Base-by-base conservation (phyloP, 2,888 invertebrate genomes). In the Coelinius sp. region DNA sequence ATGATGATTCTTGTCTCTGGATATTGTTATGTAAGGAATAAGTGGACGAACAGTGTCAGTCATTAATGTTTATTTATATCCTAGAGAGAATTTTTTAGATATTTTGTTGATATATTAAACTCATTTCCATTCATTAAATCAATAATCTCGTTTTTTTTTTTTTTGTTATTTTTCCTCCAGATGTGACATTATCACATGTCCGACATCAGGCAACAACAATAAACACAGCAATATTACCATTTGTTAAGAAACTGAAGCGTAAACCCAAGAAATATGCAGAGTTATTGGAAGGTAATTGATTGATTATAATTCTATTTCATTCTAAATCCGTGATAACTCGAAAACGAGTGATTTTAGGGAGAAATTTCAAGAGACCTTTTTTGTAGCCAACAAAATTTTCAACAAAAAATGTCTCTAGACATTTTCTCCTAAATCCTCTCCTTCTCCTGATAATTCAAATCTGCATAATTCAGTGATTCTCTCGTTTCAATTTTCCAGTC, bases 201-300 rank as follows among this genome's bases (percentile, higher is more conserved):
- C 80, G 84, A 35, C 73, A 75, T 74, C 81, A 78, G 59, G 78
- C 82, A 52, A 83, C 83, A 20, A 84, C 78, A 44, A 76, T 76
- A 25, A 80, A 77, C 68, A 71, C 76, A 25, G 78, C 80, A 35
- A n/a, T 78, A 59, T 63, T 81, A 5, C 79, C 86, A 8, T 86
- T 88, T 68, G 90, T 90, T 81, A 90, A 89, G 79, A 86, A 87
- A 70, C 88, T 88, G 75, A 88, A 89, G 75, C 90, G 89, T 82
- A 87, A 85, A 72, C 86, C 82, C 66, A 90, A 91, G 78, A 91
- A 91, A 82, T 93, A 91, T 88, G 91, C 92, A 8, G 94, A 94
- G 83, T 86, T 94, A 7, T 85, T 94, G 75, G 91, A 93, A 90
- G 93, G 94, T 94, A 87, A 78, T 69, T 5, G n/a, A n/a, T n/a